A percentile compares a stretch with the other conserved stretches of the same genome.
Evolutionary conservation across 2,797 vertebrate genomes (phyloP).

Genomic region (Acipenser oxyrinchus): DNA sequence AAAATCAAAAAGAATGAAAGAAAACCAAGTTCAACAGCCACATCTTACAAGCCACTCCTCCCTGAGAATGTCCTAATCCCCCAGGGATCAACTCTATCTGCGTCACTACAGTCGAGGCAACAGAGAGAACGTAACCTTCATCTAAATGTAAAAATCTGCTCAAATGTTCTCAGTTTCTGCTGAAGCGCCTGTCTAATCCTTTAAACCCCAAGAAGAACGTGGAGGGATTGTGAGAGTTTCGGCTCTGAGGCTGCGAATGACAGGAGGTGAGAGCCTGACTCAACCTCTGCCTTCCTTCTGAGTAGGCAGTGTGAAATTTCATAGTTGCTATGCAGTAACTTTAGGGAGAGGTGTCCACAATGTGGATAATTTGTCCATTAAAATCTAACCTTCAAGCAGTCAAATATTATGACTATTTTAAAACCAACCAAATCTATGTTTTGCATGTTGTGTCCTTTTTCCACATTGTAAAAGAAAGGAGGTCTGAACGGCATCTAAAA

Average conservation of each 20-base stretch:
- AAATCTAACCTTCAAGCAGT: too few species aligned
- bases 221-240: conserved; percentile 12
- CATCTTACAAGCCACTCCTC: conserved; percentile 1
- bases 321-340: too few species aligned
- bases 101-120: conserved; percentile 12
- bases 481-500: too few species aligned
- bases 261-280: background rate
- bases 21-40: background rate
- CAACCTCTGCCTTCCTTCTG: too few species aligned
- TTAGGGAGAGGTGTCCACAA: too few species aligned
- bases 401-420: too few species aligned
- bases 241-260: conserved; percentile 17
- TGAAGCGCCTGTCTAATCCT: conserved; percentile 20
- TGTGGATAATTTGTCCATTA: too few species aligned
- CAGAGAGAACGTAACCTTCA: conserved; percentile 17
- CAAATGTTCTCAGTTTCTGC: conserved; percentile 19
- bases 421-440: too few species aligned
- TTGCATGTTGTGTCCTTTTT: too few species aligned
- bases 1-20: background rate
- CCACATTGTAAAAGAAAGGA: too few species aligned
- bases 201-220: conserved; percentile 19
- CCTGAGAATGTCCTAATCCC: conserved; percentile 7
- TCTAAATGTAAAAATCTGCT: conserved; percentile 23
- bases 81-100: conserved; percentile 12
- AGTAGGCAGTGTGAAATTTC: too few species aligned